Evolutionary conservation across 2,797 vertebrate genomes (phyloP).

Genomic region (Enteromius thamalakanensis): DNA sequence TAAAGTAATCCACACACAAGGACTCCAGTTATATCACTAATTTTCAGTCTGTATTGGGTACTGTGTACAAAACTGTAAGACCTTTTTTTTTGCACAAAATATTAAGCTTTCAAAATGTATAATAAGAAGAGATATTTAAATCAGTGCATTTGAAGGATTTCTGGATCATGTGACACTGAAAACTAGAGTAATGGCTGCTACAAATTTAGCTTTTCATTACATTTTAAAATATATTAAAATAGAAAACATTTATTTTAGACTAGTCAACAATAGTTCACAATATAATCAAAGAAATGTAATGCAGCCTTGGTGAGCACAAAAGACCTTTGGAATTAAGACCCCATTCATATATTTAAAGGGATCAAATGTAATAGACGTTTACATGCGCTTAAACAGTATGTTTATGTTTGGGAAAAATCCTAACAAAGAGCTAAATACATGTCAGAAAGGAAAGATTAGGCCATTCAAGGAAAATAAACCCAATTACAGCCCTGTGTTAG

Average conservation of each 20-base stretch:
- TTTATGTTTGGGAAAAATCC: not conserved
- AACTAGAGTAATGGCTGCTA: not conserved
- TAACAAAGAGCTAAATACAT: not conserved
- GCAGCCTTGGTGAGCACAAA: not conserved
- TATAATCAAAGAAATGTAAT: not conserved
- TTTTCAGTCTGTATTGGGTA: not conserved
- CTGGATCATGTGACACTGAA: not conserved
- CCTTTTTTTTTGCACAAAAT: not conserved
- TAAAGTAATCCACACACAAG: not conserved
- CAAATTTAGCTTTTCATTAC: not conserved
- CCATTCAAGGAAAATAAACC: not conserved
- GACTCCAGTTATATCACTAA: not conserved
- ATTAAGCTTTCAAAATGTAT: not conserved
- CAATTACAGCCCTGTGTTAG: not conserved
- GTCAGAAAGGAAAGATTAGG: not conserved
- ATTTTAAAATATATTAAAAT: not conserved
- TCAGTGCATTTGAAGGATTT: not conserved
- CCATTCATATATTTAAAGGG: not conserved
- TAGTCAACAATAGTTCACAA: not conserved
- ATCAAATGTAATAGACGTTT: not conserved
- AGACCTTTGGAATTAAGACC: not conserved
- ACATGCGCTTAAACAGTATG: not conserved
- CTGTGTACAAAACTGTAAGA: not conserved
- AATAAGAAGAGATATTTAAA: not conserved
- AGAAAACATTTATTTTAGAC: no score